A percentile compares a stretch with the other conserved stretches of the same genome.
Conservation (phyloP, 2,797 vertebrate genomes). For the Adelosebastes latens region DNA sequence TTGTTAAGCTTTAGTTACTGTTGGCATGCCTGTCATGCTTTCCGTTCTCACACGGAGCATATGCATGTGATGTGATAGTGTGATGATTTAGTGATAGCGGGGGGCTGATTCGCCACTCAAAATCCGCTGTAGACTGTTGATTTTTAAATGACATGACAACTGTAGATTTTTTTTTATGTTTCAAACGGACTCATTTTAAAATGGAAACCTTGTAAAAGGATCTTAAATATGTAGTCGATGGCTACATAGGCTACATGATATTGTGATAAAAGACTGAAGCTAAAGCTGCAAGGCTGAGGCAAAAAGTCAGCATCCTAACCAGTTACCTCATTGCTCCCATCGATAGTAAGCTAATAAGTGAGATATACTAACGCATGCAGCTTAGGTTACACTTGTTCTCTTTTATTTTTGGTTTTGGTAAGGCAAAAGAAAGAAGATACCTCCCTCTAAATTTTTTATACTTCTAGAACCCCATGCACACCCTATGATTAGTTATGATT, state of each 20-base stretch:
- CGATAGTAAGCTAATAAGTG: no score
- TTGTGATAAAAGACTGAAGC: background rate
- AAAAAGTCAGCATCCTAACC: background rate
- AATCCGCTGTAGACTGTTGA: background rate
- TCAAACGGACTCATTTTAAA: background rate
- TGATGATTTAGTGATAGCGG: background rate
- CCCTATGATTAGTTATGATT: background rate
- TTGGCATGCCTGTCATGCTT: background rate
- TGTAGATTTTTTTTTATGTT: background rate
- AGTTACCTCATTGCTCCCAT: background rate
- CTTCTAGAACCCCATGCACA: background rate
- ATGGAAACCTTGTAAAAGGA: background rate
- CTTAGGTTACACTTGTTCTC: background rate
- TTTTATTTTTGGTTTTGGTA: background rate
- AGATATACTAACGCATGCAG: background rate
- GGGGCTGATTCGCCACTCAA: background rate
- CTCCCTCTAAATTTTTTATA: fast-evolving
- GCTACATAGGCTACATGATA: background rate
- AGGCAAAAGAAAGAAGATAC: no score
- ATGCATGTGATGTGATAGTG: background rate
- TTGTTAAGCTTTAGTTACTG: background rate
- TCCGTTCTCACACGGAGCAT: background rate
- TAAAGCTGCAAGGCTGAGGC: background rate
- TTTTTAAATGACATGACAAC: background rate
- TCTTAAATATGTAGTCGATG: background rate